Percentiles rank a stretch among this genome's conserved stretches.
phyloP scores from a whole-genome alignment of 1,140 invertebrate species.

The Drosophila teissieri region DNA sequence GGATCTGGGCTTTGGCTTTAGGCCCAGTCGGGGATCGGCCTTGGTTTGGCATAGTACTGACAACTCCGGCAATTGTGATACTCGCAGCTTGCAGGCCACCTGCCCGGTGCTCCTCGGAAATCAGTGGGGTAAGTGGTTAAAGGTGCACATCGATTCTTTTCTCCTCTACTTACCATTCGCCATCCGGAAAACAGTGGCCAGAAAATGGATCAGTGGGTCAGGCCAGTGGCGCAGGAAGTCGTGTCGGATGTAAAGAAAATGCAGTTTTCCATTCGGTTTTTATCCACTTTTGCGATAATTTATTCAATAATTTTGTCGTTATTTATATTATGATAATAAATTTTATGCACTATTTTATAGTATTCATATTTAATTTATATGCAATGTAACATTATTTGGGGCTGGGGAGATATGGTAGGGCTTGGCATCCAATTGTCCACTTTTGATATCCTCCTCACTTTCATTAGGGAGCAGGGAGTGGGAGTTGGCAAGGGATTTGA shows the following conservation, averaged over 20 bases:
- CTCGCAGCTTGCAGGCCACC: slow-evolving; percentile 95
- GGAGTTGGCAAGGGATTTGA: background rate
- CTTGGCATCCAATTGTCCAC: slow-evolving; percentile 28
- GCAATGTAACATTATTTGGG: slow-evolving; percentile 76
- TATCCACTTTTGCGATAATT: slow-evolving; percentile 71
- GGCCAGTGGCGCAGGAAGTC: slow-evolving; percentile 44
- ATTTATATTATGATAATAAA: slow-evolving; percentile 76
- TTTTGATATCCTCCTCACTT: slow-evolving; percentile 46
- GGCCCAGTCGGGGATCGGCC: slow-evolving; percentile 94
- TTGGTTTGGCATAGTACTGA: slow-evolving; percentile 97
- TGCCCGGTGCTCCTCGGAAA: slow-evolving; percentile 97
- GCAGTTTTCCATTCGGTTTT: slow-evolving; percentile 21
- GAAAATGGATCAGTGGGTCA: slow-evolving; percentile 39
- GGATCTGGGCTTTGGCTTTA: slow-evolving; percentile 90
- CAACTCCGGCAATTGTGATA: slow-evolving; percentile 94
- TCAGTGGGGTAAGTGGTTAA: slow-evolving; percentile 91
- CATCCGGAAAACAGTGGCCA: slow-evolving; percentile 34
- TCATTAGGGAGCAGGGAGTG: slow-evolving; percentile 2
- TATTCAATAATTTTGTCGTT: slow-evolving; percentile 80
- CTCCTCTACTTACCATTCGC: slow-evolving; percentile 5
- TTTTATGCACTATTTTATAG: slow-evolving; percentile 81
- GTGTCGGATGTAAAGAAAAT: slow-evolving; percentile 38
- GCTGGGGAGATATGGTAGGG: slow-evolving; percentile 10
- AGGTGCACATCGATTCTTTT: slow-evolving; percentile 5
- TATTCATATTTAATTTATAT: slow-evolving; percentile 79